Evolutionary conservation across 2,113 vertebrate genomes (phyloP).

Genomic region (Serinus canaria): DNA sequence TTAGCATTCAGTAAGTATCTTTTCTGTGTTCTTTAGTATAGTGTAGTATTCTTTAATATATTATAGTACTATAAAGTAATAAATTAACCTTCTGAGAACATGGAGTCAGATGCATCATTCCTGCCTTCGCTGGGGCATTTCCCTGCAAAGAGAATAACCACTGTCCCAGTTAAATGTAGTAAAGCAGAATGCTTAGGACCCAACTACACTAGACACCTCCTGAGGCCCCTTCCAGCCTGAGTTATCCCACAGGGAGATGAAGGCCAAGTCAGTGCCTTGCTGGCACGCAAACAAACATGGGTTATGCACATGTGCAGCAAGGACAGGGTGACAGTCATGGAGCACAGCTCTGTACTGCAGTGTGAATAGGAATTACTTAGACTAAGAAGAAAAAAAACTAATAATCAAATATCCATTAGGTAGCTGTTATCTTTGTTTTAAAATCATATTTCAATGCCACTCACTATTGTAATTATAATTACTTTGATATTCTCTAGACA

Average conservation of each 20-base stretch:
- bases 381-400: neutral
- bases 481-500: neutral
- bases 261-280: neutral
- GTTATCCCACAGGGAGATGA: neutral
- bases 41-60: no score
- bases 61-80: no score
- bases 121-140: no score
- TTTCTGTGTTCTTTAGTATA: no score
- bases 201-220: neutral
- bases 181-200: neutral
- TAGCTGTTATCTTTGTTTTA: neutral
- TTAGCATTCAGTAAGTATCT: no score
- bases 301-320: fast-evolving
- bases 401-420: neutral
- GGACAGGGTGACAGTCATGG: neutral
- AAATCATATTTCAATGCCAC: neutral
- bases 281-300: fast-evolving
- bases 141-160: no score
- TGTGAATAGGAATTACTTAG: neutral
- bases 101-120: no score
- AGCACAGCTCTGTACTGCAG: neutral
- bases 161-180: neutral
- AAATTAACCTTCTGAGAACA: no score
- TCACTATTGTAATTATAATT: neutral
- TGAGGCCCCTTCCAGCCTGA: neutral